These are phyloP conservation scores for Lasiurus borealis DNA, from an alignment of 2,113 vertebrate genomes.

Conservation along the genomic window DNA sequence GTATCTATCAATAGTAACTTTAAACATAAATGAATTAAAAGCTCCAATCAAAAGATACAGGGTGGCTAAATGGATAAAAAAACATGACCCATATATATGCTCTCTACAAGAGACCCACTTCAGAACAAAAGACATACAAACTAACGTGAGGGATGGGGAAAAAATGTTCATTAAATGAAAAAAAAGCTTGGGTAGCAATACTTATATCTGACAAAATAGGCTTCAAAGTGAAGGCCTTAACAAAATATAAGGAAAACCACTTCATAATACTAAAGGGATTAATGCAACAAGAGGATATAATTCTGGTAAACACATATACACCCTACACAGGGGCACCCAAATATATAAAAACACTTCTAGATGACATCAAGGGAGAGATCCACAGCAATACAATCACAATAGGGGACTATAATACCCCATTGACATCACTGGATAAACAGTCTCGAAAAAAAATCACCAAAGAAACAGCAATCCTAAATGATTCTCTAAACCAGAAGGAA, in stretches of 20 bases:
- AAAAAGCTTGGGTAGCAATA: background rate
- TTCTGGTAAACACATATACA: too few species aligned
- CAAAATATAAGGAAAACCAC: background rate
- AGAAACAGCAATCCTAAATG: too few species aligned
- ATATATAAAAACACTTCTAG: too few species aligned
- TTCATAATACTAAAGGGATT: background rate
- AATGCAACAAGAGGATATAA: too few species aligned
- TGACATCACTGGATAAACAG: too few species aligned
- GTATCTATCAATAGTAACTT: too few species aligned
- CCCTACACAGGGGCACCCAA: too few species aligned
- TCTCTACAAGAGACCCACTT: background rate
- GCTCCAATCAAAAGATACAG: background rate
- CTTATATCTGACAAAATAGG: background rate
- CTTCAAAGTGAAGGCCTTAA: background rate
- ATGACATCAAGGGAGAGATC: too few species aligned
- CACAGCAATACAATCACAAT: too few species aligned
- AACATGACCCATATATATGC: background rate
- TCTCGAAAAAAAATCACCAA: too few species aligned
- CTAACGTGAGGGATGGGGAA: background rate
- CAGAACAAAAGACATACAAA: background rate
- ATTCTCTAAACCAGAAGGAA: too few species aligned
- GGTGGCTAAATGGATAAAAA: background rate
- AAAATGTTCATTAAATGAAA: background rate
- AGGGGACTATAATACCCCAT: too few species aligned
- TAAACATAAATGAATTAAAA: background rate